Conservation (phyloP, 2,797 vertebrate genomes). For the Meda fulgida region DNA sequence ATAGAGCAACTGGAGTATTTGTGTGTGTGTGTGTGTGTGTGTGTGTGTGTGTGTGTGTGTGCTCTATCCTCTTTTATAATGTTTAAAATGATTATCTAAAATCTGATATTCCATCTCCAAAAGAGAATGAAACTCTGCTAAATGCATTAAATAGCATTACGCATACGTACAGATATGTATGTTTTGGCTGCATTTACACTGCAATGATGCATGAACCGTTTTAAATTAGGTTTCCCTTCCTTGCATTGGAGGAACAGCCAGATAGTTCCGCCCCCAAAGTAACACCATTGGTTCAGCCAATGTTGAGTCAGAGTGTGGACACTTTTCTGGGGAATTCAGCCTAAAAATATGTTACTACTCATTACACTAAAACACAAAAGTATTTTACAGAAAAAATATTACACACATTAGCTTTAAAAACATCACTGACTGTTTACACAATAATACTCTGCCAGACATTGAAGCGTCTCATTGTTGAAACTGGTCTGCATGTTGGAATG, state of each 20-base stretch:
- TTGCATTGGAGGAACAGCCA: no score
- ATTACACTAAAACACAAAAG: background rate
- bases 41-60: no score
- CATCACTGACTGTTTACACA: background rate
- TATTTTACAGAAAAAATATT: background rate
- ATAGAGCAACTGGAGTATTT: background rate
- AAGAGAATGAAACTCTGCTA: background rate
- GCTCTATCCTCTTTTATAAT: background rate
- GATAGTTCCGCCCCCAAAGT: background rate
- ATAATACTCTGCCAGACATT: background rate
- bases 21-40: no score
- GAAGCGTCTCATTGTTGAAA: no score
- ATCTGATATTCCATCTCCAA: background rate
- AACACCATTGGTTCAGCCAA: background rate
- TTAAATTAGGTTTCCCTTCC: background rate
- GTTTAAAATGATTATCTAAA: slow-evolving; percentile 2
- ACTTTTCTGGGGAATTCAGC: background rate
- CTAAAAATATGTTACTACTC: background rate
- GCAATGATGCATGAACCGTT: background rate
- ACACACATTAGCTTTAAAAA: background rate
- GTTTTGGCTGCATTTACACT: background rate
- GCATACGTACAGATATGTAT: background rate
- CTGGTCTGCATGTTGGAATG: no score
- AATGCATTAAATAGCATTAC: background rate
- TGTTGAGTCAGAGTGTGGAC: background rate